Percentiles rank a stretch among this genome's conserved stretches.
These are phyloP conservation scores for Branchipolynoe longqiensis DNA, from an alignment of 2,888 invertebrate species.

Conservation along the genomic window DNA sequence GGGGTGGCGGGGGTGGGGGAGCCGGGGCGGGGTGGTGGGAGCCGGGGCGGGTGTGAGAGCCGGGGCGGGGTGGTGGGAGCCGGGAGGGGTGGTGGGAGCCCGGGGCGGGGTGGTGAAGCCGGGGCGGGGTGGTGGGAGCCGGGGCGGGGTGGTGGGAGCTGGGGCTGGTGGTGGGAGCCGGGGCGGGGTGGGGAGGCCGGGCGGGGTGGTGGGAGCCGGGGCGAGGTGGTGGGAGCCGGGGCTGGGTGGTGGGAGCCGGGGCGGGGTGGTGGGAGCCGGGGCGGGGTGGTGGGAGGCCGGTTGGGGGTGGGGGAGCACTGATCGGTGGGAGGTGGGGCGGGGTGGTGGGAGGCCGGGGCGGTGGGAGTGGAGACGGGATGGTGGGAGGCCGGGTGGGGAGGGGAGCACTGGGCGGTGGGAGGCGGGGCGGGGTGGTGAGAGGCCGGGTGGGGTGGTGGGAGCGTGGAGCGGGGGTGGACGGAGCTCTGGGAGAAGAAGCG, in stretches of 20 bases:
- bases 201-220: too few relatives aligned
- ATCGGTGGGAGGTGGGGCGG: too few relatives aligned
- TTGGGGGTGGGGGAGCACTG: too few relatives aligned
- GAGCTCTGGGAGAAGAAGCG: background rate
- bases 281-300: background rate
- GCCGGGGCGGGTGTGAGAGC: background rate
- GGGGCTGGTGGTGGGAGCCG: background rate
- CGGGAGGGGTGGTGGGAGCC: conserved; percentile 3
- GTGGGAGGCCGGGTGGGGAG: background rate
- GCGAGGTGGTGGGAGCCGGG: too few relatives aligned
- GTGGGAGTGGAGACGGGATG: background rate
- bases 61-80: too few relatives aligned
- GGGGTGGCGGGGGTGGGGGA: too few relatives aligned
- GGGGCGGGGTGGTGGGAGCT: too few relatives aligned
- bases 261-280: background rate
- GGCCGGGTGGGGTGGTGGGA: background rate
- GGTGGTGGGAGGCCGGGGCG: too few relatives aligned
- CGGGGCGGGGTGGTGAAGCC: background rate
- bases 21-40: background rate
- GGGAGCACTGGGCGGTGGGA: too few relatives aligned
- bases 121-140: too few relatives aligned
- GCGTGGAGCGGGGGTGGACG: background rate
- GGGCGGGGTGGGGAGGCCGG: conserved; percentile 6
- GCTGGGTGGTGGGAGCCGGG: too few relatives aligned
- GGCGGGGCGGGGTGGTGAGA: too few relatives aligned